These are phyloP conservation scores for Eira barbara DNA, from an alignment of 2,113 vertebrate genomes.

Conservation along the genomic window DNA sequence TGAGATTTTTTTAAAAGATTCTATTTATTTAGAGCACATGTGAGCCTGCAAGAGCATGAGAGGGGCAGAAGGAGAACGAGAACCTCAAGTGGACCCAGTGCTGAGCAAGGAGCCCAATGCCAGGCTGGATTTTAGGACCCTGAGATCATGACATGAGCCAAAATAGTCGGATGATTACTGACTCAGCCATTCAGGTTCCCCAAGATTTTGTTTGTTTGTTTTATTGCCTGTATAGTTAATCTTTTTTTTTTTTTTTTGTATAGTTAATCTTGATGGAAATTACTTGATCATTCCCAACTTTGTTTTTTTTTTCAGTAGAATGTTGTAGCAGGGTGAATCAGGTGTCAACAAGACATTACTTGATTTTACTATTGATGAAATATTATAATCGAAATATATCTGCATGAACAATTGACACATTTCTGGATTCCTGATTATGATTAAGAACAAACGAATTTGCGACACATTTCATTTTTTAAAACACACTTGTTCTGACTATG, in stretches of 20 bases:
- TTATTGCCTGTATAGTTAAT: not conserved
- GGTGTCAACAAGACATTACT: not conserved
- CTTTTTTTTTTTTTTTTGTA: not conserved
- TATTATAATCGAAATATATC: not conserved
- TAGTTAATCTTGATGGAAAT: not conserved
- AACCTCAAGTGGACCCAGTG: not conserved
- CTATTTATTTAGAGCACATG: not conserved
- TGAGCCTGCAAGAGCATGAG: not conserved
- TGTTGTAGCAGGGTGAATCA: not conserved
- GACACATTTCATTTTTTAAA: not conserved
- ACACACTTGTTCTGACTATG: not conserved
- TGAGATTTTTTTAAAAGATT: not conserved
- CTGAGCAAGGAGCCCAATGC: not conserved
- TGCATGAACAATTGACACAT: not conserved
- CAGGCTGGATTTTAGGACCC: not conserved
- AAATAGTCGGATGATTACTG: not conserved
- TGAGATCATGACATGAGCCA: not conserved
- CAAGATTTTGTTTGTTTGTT: not conserved
- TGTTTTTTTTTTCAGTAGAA: not conserved
- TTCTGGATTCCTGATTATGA: not conserved
- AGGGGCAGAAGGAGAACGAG: not conserved
- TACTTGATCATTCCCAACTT: not conserved
- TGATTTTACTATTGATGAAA: not conserved
- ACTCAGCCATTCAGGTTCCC: not conserved
- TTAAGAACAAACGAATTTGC: not conserved